Evolutionary conservation across 2,797 vertebrate species (phyloP).

Genomic region (Schizopygopsis pylzovi): DNA sequence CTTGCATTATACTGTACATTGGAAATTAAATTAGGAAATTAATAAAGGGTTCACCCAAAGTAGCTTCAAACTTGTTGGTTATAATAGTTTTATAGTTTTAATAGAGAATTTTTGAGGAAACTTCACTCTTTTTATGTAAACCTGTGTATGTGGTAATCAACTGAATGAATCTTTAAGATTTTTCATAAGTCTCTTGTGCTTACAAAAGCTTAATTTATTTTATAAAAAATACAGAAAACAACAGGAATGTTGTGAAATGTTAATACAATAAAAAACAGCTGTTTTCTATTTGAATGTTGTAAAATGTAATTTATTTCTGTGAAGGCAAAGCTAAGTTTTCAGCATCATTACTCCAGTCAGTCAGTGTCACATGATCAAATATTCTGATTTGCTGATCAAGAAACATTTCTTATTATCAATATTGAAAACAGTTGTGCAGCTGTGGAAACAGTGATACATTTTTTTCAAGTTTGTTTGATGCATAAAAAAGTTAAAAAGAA

Average conservation of each 20-base stretch:
- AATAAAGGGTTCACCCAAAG: not conserved
- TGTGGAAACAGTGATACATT: not conserved
- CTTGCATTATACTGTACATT: not conserved
- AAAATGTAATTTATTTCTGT: too few relatives aligned
- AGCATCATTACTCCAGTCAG: not conserved
- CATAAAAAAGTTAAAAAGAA: too few relatives aligned
- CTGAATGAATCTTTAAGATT: not conserved
- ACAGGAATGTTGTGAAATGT: not conserved
- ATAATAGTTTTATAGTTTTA: not conserved
- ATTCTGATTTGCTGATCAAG: not conserved
- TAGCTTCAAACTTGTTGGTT: too few relatives aligned
- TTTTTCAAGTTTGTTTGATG: too few relatives aligned
- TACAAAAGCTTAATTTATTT: not conserved
- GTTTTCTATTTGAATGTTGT: not conserved
- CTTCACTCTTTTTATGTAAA: not conserved
- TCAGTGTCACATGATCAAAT: not conserved
- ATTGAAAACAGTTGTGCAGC: not conserved
- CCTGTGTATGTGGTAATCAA: conserved; percentile 1
- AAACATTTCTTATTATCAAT: not conserved
- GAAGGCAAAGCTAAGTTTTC: too few relatives aligned
- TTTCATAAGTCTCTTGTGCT: not conserved
- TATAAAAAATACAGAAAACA: not conserved
- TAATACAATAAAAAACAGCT: too few relatives aligned
- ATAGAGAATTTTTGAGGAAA: not conserved
- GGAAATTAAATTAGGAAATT: not conserved